Conservation (phyloP, 2,888 invertebrate genomes). For the Shargacucullia verbasci region DNA sequence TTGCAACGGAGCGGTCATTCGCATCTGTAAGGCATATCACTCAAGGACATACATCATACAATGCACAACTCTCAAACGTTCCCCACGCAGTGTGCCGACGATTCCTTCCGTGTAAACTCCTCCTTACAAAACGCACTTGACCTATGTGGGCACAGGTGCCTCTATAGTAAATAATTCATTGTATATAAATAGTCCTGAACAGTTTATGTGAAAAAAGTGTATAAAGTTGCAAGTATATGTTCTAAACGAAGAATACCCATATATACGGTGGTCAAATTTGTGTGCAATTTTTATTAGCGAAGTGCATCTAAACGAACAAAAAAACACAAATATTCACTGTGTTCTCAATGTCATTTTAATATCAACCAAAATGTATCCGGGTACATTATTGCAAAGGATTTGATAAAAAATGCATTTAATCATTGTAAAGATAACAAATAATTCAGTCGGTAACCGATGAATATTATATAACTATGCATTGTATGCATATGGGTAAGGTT, state of each 20-base stretch:
- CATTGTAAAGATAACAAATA: conserved; percentile 17
- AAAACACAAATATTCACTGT: too few species aligned
- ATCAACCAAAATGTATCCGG: conserved; percentile 14
- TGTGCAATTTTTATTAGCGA: not conserved
- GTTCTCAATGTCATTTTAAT: conserved; percentile 1
- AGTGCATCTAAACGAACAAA: too few species aligned
- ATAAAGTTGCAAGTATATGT: not conserved
- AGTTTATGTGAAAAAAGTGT: not conserved
- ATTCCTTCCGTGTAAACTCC: not conserved
- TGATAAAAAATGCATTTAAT: conserved; percentile 14
- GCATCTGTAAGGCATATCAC: conserved; percentile 6
- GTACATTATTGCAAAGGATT: conserved; percentile 10
- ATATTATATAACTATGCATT: conserved; percentile 31
- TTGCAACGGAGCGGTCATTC: conserved; percentile 26
- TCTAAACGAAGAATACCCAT: too few species aligned
- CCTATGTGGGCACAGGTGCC: not conserved
- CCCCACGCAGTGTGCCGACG: not conserved
- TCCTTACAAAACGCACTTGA: not conserved
- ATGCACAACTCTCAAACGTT: not conserved
- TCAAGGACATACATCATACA: conserved; percentile 18
- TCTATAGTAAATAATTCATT: not conserved
- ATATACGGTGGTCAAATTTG: not conserved
- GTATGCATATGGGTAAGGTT: conserved; percentile 34
- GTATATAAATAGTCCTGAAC: not conserved
- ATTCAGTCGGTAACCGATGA: conserved; percentile 4